A percentile compares a stretch with the other conserved stretches of the same genome.
These are phyloP conservation scores for Cricetomys ansorgei DNA, from an alignment of 2,113 vertebrate genomes.

Conservation along the genomic window DNA sequence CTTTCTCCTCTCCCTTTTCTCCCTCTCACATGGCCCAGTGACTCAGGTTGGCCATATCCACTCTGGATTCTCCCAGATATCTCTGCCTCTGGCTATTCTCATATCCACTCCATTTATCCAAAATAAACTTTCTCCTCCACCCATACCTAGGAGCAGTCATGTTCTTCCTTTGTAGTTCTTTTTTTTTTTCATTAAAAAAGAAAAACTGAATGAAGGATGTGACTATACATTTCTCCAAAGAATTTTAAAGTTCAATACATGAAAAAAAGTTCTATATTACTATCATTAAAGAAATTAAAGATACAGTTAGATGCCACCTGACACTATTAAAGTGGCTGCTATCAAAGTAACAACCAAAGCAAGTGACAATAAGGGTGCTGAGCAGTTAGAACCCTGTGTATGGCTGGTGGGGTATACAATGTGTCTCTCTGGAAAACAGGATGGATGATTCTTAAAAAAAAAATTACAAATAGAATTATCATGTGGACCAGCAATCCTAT, in stretches of 20 bases:
- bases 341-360: neutral
- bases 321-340: neutral
- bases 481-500: neutral
- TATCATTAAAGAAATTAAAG: neutral
- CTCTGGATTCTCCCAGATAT: too few relatives aligned
- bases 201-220: neutral
- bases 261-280: neutral
- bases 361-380: neutral
- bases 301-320: neutral
- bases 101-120: too few relatives aligned
- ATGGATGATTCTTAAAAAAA: neutral
- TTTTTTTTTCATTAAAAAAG: too few relatives aligned
- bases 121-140: too few relatives aligned
- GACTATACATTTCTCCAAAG: neutral
- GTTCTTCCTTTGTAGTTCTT: too few relatives aligned
- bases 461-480: neutral
- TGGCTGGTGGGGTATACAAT: neutral
- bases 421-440: neutral
- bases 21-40: too few relatives aligned
- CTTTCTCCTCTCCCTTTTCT: too few relatives aligned
- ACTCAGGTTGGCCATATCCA: too few relatives aligned
- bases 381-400: neutral
- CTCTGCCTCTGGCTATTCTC: too few relatives aligned
- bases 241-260: neutral
- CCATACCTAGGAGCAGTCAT: too few relatives aligned